Evolutionary conservation across 2,797 vertebrate species (phyloP).

Genomic region (Macropodus opercularis): DNA sequence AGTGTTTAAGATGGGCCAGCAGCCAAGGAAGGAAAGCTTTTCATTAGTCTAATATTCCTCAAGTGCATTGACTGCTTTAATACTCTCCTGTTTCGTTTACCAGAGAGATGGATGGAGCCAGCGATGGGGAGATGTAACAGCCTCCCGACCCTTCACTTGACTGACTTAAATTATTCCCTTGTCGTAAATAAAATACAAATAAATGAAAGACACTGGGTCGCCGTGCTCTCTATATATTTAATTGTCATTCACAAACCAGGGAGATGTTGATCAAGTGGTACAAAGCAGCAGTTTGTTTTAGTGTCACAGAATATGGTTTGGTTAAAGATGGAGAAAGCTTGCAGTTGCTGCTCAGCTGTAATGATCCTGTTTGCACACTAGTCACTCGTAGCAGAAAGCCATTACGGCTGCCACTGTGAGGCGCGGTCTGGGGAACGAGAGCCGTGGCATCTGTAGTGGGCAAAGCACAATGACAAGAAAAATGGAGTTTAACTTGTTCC

Average conservation of each 20-base stretch:
- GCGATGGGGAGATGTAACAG: constrained; percentile 30
- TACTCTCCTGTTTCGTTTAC: constrained; percentile 55
- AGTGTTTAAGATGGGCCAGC: constrained; percentile 58
- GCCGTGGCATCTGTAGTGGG: no score
- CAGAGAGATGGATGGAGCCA: constrained; percentile 31
- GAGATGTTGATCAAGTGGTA: constrained; percentile 37
- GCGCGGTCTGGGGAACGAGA: no score
- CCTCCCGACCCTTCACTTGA: constrained; percentile 63
- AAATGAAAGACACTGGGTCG: no score
- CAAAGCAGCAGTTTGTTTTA: constrained; percentile 5
- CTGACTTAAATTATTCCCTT: constrained; percentile 56
- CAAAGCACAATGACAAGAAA: no score
- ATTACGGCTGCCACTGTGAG: constrained; percentile 23
- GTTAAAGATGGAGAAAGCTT: constrained; percentile 24
- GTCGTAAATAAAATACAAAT: constrained; percentile 45
- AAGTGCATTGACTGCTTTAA: constrained; percentile 67
- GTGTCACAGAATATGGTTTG: no score
- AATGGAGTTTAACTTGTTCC: constrained; percentile 27
- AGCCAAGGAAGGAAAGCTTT: constrained; percentile 74
- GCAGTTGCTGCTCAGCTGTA: constrained; percentile 12
- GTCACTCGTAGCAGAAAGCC: constrained; percentile 30
- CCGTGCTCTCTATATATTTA: not conserved
- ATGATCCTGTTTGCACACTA: constrained; percentile 15
- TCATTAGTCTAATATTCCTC: constrained; percentile 79
- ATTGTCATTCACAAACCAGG: constrained; percentile 34